phyloP scores from a whole-genome alignment of 2,797 vertebrate genomes.

The Siniperca scherzeri region DNA sequence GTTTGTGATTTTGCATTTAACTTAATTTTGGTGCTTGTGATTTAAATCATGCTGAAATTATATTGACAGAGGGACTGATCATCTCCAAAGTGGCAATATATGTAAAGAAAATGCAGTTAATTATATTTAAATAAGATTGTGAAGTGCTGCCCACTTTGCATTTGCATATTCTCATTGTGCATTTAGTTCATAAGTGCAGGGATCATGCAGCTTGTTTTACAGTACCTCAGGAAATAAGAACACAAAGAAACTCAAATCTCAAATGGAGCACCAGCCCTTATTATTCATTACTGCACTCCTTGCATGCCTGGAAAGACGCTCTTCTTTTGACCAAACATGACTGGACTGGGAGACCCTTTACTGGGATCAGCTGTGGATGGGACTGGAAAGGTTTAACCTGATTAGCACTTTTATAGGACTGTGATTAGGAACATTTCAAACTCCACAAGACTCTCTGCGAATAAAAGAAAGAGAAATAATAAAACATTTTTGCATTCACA shows the following conservation, averaged over 20 bases:
- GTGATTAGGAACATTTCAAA: constrained; percentile 31
- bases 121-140: constrained; percentile 1
- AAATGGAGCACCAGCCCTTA: not conserved
- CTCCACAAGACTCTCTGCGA: not conserved
- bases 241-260: constrained; percentile 14
- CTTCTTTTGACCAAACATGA: constrained; percentile 39
- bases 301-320: constrained; percentile 49
- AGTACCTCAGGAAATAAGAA: not conserved
- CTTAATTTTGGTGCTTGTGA: not conserved
- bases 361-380: constrained; percentile 69
- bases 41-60: not conserved
- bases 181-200: not conserved
- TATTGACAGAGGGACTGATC: not conserved
- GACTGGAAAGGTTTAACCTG: constrained; percentile 75
- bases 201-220: constrained; percentile 1
- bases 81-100: not conserved
- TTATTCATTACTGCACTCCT: not conserved
- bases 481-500: not conserved
- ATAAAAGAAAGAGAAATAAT: not conserved
- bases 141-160: not conserved
- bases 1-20: not conserved
- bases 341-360: constrained; percentile 29
- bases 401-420: constrained; percentile 48
- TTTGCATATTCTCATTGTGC: not conserved
- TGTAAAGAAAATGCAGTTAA: not conserved